Conservation (phyloP, 2,797 vertebrate species). For the Gallinago stenura region DNA sequence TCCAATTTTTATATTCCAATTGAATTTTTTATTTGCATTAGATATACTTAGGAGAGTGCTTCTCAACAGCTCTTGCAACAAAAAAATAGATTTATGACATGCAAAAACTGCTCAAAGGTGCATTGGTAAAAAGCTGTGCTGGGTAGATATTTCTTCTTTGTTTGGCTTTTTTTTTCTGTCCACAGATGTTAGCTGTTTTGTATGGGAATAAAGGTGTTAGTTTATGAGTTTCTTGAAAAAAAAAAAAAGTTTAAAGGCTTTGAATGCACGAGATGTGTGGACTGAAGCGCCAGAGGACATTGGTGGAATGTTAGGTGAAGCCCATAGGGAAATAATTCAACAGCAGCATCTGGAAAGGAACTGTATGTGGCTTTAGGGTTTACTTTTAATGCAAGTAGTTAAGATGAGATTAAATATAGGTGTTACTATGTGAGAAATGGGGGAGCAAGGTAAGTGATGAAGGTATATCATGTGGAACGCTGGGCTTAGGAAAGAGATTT, state of each 20-base stretch:
- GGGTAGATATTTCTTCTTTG: slow-evolving; percentile 41
- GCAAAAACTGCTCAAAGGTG: slow-evolving; percentile 43
- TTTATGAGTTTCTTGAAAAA: slow-evolving; percentile 76
- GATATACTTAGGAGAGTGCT: slow-evolving; percentile 34
- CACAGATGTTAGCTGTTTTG: slow-evolving; percentile 79
- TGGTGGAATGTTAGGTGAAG: slow-evolving; percentile 75
- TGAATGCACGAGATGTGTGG: slow-evolving; percentile 59
- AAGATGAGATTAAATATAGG: slow-evolving; percentile 78
- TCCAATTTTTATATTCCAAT: not conserved
- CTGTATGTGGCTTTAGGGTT: slow-evolving; percentile 70
- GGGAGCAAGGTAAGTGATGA: slow-evolving; percentile 58
- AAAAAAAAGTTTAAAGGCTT: slow-evolving; percentile 71
- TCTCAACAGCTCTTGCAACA: slow-evolving; percentile 4
- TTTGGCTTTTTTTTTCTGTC: slow-evolving; percentile 56
- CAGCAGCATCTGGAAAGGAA: slow-evolving; percentile 81
- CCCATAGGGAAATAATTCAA: slow-evolving; percentile 72
- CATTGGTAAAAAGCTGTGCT: slow-evolving; percentile 18
- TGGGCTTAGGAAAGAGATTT: slow-evolving; percentile 67
- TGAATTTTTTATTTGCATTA: slow-evolving; percentile 46
- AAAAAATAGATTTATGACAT: slow-evolving; percentile 50
- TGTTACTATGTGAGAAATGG: slow-evolving; percentile 74
- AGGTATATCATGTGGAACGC: slow-evolving; percentile 51
- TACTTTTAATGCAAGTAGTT: slow-evolving; percentile 76
- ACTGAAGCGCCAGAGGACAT: slow-evolving; percentile 69
- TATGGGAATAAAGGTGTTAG: slow-evolving; percentile 79